Conservation (phyloP, 2,888 invertebrate species). For the Phortica magna region DNA sequence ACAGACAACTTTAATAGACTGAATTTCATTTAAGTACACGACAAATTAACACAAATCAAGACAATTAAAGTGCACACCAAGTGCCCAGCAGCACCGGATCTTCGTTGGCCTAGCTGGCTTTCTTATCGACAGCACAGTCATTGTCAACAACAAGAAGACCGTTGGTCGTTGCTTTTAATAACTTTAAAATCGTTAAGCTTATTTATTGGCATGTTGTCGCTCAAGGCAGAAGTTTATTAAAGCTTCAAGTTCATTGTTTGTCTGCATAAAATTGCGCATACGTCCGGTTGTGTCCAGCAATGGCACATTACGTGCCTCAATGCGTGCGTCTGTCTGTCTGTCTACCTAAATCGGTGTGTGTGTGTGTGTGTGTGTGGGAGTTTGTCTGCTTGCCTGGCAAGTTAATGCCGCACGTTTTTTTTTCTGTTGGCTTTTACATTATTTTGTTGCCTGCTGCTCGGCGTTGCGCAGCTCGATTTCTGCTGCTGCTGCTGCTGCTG, state of each 20-base stretch:
- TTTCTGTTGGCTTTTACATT: not conserved
- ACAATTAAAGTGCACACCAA: not conserved
- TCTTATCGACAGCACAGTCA: not conserved
- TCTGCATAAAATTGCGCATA: not conserved
- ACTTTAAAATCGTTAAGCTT: conserved; percentile 1
- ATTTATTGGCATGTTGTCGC: not conserved
- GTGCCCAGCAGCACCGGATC: not conserved
- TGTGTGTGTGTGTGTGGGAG: too few species aligned
- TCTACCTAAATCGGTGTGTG: too few species aligned
- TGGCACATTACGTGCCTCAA: not conserved
- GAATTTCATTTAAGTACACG: not conserved
- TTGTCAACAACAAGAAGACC: not conserved
- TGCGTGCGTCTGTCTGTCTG: not conserved
- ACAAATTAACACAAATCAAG: conserved; percentile 16
- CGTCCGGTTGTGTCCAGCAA: not conserved
- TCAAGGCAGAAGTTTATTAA: not conserved
- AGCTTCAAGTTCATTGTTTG: not conserved
- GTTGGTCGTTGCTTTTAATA: not conserved
- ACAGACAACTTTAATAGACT: not conserved
- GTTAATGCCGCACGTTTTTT: conserved; percentile 29
- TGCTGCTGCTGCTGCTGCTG: not conserved
- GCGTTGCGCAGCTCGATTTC: not conserved
- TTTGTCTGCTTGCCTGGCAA: not conserved
- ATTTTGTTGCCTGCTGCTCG: not conserved
- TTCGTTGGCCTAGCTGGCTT: not conserved